These are phyloP conservation scores for Drosophila subpulchrella DNA, from an alignment of 1,140 invertebrate genomes.

Conservation along the genomic window DNA sequence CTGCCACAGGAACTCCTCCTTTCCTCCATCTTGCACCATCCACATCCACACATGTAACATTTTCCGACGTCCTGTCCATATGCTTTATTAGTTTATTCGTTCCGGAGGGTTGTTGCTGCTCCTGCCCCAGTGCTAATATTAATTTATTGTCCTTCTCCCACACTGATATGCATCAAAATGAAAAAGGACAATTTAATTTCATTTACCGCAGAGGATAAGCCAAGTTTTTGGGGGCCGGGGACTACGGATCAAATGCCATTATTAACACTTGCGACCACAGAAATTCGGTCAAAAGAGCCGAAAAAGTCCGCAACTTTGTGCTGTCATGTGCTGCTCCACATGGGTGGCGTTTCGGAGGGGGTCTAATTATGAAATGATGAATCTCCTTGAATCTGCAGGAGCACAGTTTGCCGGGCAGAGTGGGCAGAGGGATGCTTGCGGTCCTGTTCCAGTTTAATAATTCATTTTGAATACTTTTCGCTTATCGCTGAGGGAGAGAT, in stretches of 20 bases:
- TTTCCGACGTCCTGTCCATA: conserved; percentile 60
- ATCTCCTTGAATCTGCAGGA: conserved; percentile 45
- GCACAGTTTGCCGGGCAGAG: no score
- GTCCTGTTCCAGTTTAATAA: conserved; percentile 57
- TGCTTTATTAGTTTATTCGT: conserved; percentile 77
- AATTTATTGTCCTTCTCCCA: conserved; percentile 68
- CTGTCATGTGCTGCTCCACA: conserved; percentile 33
- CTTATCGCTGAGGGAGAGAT: conserved; percentile 77
- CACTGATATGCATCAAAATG: conserved; percentile 69
- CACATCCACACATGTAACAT: conserved; percentile 40
- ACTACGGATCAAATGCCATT: conserved; percentile 65
- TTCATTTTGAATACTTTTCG: conserved; percentile 78
- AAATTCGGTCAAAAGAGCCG: conserved; percentile 68
- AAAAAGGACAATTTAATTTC: conserved; percentile 83
- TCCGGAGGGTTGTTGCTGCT: conserved; percentile 36
- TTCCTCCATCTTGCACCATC: conserved; percentile 11
- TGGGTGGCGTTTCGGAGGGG: conserved; percentile 3
- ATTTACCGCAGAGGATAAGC: conserved; percentile 57
- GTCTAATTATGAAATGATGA: conserved; percentile 79
- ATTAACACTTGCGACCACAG: conserved; percentile 80
- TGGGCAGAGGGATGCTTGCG: not conserved
- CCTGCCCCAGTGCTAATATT: conserved; percentile 63
- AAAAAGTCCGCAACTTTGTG: conserved; percentile 26
- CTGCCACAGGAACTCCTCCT: conserved; percentile 22
- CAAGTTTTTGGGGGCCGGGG: conserved; percentile 17